A percentile compares a stretch with the other conserved stretches of the same genome.
Evolutionary conservation across 2,113 vertebrate genomes (phyloP).

Genomic region (Paracanthobrama guichenoti): DNA sequence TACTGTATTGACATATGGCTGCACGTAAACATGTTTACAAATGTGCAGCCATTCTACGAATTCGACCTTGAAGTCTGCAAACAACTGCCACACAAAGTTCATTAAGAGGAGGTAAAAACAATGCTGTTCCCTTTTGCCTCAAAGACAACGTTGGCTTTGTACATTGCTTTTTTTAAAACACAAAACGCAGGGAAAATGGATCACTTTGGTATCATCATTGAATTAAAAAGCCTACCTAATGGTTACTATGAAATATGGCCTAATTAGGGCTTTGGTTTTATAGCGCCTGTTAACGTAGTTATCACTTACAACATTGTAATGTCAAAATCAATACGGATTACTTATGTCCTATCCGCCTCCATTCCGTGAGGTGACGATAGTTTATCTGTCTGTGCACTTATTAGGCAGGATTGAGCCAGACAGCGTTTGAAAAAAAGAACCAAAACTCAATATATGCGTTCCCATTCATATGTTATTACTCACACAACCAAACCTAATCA

Average conservation of each 20-base stretch:
- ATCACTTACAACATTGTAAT: constrained; percentile 59
- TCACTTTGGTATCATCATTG: constrained; percentile 36
- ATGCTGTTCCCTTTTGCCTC: constrained; percentile 40
- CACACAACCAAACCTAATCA: neutral
- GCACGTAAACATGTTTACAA: constrained; percentile 75
- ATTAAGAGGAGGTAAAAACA: constrained; percentile 61
- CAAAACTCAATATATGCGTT: neutral
- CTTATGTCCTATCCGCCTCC: constrained; percentile 46
- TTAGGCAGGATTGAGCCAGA: constrained; percentile 16
- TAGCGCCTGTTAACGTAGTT: constrained; percentile 54
- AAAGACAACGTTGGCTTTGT: constrained; percentile 30
- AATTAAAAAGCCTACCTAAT: constrained; percentile 52
- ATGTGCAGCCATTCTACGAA: constrained; percentile 70
- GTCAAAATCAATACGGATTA: constrained; percentile 60
- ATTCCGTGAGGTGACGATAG: constrained; percentile 39
- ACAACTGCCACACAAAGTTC: constrained; percentile 72
- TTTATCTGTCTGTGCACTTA: constrained; percentile 48
- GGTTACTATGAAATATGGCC: constrained; percentile 48
- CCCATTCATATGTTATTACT: constrained; percentile 1
- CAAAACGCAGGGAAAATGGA: constrained; percentile 26
- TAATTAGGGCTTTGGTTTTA: constrained; percentile 57
- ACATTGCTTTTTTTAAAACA: neutral
- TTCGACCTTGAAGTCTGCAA: constrained; percentile 74
- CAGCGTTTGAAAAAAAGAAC: constrained; percentile 3
- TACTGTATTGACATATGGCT: constrained; percentile 70